These are phyloP conservation scores for Vanacampus margaritifer DNA, from an alignment of 2,113 vertebrate genomes.

Conservation along the genomic window DNA sequence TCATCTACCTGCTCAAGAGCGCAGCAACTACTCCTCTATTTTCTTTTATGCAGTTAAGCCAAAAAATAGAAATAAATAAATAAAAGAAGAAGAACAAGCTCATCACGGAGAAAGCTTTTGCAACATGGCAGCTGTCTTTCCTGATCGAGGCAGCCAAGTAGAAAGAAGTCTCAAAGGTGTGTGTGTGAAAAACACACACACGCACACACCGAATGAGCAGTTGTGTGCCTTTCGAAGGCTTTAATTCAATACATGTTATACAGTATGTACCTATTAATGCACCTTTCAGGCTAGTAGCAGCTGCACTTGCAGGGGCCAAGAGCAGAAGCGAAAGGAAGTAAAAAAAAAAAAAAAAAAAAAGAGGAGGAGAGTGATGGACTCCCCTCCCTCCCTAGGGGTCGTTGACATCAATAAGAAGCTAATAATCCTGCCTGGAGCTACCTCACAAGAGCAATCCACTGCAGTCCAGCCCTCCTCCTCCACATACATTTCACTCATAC, in stretches of 20 bases:
- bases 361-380: constrained; percentile 55
- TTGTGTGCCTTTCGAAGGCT: constrained; percentile 35
- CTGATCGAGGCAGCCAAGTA: constrained; percentile 47
- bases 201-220: constrained; percentile 3
- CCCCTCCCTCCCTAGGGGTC: constrained; percentile 60
- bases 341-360: constrained; percentile 40
- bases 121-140: constrained; percentile 58
- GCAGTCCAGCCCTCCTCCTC: constrained; percentile 57
- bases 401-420: constrained; percentile 73
- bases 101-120: constrained; percentile 59
- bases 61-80: constrained; percentile 7
- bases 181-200: constrained; percentile 26
- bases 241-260: constrained; percentile 57
- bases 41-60: constrained; percentile 20
- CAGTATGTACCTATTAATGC: constrained; percentile 21
- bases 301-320: constrained; percentile 37
- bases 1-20: constrained; percentile 29
- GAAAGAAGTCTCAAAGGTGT: constrained; percentile 44
- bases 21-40: constrained; percentile 23
- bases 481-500: constrained; percentile 46
- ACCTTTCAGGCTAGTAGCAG: constrained; percentile 45
- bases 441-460: constrained; percentile 52
- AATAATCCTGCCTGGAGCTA: constrained; percentile 68
- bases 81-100: constrained; percentile 13
- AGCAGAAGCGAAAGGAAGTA: constrained; percentile 31